Evolutionary conservation across 2,113 vertebrate genomes (phyloP), one percentile per base, ranked within the genome.

Genomic region (Semicossyphus pulcher): DNA sequence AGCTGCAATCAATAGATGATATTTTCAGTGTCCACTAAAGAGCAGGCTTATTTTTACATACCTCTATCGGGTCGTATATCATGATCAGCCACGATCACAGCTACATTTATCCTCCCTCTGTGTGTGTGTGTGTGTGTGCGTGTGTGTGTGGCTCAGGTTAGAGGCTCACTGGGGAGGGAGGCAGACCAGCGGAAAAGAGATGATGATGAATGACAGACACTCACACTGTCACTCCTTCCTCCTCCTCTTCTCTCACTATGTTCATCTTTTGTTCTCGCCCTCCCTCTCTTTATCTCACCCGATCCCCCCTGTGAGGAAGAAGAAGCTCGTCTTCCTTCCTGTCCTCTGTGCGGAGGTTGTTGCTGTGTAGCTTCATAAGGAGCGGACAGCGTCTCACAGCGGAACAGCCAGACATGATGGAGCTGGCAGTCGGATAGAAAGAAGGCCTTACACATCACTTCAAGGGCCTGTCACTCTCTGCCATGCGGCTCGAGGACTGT

Each of bases 201-300:
- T 20, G n/a, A 48, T 82, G 84, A 90, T 74, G 79, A 89, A 87
- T 81, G 83, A 85, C 86, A 86, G 23, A 58, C 73, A 42, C 42
- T 31, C 49, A 79, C 56, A 79, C 58, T 41, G 65, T 61, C 65
- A 39, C 65, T 70, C 48, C 67, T 26, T 56, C 49, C 66, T 62
- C 73, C 57, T 39, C 4, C 32, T 59, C 52, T n/a, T 72, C 32
- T 65, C 58, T 74, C 58, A 57, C 44, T 21, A 49, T 23, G 29
- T 70, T 56, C 56, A 23, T 34, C 54, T 67, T 34, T n/a, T n/a
- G n/a, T n/a, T 45, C 71, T 57, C 9, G 2, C 16, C 18, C 16
- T 15, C 11, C 31, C 29, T 48, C 49, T 75, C 68, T 84, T 79
- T 62, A 72, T 85, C 80, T 67, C 71, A 1, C 58, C 4, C 7